phyloP scores from a whole-genome alignment of 1,140 invertebrate species.

The Latrodectus geometricus region DNA sequence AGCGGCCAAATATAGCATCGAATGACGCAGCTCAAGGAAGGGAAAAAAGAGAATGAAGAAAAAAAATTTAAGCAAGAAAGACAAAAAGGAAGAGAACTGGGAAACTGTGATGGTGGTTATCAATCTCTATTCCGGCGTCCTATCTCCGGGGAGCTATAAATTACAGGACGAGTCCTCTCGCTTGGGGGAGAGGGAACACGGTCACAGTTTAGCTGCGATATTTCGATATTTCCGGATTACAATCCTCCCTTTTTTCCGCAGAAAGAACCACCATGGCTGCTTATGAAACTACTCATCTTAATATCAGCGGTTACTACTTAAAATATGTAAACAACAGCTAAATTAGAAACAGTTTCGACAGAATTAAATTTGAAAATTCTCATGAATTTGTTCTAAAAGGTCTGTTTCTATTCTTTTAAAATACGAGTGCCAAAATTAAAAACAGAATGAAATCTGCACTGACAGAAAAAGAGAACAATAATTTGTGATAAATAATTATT shows the following conservation, averaged over 20 bases:
- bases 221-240: constrained; percentile 33
- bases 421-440: too few relatives aligned
- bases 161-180: constrained; percentile 53
- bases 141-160: constrained; percentile 61
- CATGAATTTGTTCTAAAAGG: too few relatives aligned
- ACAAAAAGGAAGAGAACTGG: constrained; percentile 33
- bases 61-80: constrained; percentile 16
- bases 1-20: constrained; percentile 21
- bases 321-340: background rate
- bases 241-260: constrained; percentile 24
- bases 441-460: too few relatives aligned
- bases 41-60: constrained; percentile 23
- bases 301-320: background rate
- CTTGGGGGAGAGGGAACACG: constrained; percentile 20
- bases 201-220: constrained; percentile 27
- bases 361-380: background rate
- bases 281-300: background rate
- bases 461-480: too few relatives aligned
- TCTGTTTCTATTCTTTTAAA: too few relatives aligned
- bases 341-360: background rate
- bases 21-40: background rate
- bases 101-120: constrained; percentile 58
- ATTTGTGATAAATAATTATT: too few relatives aligned
- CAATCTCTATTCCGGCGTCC: constrained; percentile 61
- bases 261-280: background rate